Percentiles rank a stretch among this genome's conserved stretches.
Evolutionary conservation across 2,888 invertebrate genomes (phyloP).

Genomic region (Lumbricus terrestris): DNA sequence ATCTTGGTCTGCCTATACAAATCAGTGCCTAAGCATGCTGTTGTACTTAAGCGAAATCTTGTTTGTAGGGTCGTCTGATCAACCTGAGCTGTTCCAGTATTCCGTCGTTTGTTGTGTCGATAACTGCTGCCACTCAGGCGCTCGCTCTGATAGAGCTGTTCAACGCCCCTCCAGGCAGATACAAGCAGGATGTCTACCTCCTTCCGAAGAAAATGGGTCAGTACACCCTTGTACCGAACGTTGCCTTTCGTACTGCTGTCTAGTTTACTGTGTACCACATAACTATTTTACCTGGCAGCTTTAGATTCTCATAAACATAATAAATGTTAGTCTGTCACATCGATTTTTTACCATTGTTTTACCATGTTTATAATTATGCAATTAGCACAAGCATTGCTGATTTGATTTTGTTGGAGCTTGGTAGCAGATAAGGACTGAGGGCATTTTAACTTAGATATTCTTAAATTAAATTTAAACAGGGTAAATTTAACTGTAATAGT

Average conservation of each 20-base stretch:
- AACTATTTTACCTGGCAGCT: not conserved
- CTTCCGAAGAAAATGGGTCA: slow-evolving; percentile 96
- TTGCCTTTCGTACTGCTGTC: not conserved
- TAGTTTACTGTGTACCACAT: not conserved
- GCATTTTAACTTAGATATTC: too few relatives aligned
- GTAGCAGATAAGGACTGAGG: not conserved
- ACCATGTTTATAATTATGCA: not conserved
- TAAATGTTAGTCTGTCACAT: too few relatives aligned
- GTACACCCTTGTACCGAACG: too few relatives aligned
- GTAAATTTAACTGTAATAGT: too few relatives aligned
- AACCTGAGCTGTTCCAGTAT: slow-evolving; percentile 93
- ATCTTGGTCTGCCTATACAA: too few relatives aligned
- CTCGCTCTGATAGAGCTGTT: slow-evolving; percentile 93
- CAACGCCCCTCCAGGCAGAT: slow-evolving; percentile 89
- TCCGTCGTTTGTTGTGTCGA: slow-evolving; percentile 72
- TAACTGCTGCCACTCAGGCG: slow-evolving; percentile 95
- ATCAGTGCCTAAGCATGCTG: not conserved
- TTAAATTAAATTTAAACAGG: too few relatives aligned
- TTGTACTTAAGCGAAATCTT: not conserved
- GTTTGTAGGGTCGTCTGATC: slow-evolving; percentile 76
- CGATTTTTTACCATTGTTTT: not conserved
- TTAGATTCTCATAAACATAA: not conserved
- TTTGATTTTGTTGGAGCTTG: not conserved
- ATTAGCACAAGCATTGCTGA: not conserved
- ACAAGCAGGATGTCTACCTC: slow-evolving; percentile 94